These are phyloP conservation scores for Cyrtonyx montezumae DNA, from an alignment of 2,113 vertebrate genomes.

Conservation along the genomic window DNA sequence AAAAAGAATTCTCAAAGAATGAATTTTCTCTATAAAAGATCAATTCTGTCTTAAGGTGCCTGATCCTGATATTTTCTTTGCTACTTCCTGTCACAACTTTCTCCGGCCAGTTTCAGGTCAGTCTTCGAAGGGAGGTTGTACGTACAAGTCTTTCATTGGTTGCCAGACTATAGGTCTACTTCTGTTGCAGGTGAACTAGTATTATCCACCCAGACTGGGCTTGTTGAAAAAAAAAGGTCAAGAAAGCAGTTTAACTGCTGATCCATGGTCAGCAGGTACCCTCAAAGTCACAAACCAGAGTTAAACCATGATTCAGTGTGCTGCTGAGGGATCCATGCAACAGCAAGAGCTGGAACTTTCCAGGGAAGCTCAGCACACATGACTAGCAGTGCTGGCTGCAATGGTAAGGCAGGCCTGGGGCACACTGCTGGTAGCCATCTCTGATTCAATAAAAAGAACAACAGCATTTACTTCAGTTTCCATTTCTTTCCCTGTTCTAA, in stretches of 20 bases:
- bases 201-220: neutral
- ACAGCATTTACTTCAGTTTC: neutral
- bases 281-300: neutral
- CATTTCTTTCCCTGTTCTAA: no score
- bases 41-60: neutral
- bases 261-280: neutral
- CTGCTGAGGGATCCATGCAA: neutral
- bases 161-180: neutral
- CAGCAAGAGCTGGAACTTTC: neutral
- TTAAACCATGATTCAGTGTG: neutral
- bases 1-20: neutral
- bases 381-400: neutral
- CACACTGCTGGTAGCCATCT: neutral
- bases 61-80: accelerated
- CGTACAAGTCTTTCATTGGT: neutral
- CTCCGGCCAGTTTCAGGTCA: neutral
- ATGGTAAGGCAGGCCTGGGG: neutral
- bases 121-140: neutral
- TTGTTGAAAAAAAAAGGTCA: neutral
- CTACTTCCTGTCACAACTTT: neutral
- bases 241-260: neutral
- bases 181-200: neutral
- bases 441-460: neutral
- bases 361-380: accelerated
- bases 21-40: neutral